Evolutionary conservation across 1,140 invertebrate genomes (phyloP).

Genomic region (Musca vetustissima): DNA sequence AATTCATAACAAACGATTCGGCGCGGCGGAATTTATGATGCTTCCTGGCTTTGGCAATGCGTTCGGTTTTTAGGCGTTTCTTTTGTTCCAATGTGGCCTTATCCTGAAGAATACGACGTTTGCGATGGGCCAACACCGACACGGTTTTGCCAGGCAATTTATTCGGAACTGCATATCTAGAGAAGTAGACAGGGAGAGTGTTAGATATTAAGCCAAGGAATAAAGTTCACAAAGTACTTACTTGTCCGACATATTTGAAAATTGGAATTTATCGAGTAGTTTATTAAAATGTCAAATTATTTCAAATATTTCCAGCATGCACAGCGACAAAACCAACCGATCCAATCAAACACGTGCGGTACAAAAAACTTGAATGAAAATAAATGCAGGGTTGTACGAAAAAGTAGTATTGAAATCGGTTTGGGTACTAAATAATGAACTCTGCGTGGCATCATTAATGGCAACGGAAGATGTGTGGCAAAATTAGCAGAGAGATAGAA

Average conservation of each 20-base stretch:
- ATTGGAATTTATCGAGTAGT: too few relatives aligned
- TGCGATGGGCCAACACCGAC: conserved; percentile 50
- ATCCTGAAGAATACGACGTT: conserved; percentile 48
- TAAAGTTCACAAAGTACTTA: conserved; percentile 30
- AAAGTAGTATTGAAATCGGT: too few relatives aligned
- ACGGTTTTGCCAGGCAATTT: conserved; percentile 55
- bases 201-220: background rate
- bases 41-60: conserved; percentile 28
- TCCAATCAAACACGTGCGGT: conserved; percentile 2
- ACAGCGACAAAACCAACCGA: background rate
- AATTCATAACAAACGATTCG: conserved; percentile 52
- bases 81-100: conserved; percentile 46
- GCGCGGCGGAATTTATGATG: conserved; percentile 51
- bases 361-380: too few relatives aligned
- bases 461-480: too few relatives aligned
- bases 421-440: too few relatives aligned
- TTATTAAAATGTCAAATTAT: background rate
- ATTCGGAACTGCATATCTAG: conserved; percentile 53
- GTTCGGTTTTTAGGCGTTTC: conserved; percentile 39
- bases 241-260: conserved; percentile 46
- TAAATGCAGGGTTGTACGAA: too few relatives aligned
- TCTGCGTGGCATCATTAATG: too few relatives aligned
- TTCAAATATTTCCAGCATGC: background rate
- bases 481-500: too few relatives aligned
- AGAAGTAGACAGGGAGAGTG: background rate